phyloP scores from a whole-genome alignment of 2,113 vertebrate genomes.

The Strix aluco region DNA sequence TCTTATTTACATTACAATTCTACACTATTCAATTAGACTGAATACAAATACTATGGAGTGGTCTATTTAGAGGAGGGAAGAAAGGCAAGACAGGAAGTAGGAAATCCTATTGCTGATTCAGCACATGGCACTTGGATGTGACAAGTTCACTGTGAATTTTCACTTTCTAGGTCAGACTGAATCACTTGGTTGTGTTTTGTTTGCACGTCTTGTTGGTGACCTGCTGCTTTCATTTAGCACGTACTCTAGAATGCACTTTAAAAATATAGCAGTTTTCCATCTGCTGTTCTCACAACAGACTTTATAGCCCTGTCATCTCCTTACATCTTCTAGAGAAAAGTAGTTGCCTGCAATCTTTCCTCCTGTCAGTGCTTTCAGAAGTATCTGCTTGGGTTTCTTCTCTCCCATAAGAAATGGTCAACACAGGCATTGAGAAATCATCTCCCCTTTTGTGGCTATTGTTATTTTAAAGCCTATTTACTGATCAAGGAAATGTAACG shows the following conservation, averaged over 20 bases:
- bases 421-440: background rate
- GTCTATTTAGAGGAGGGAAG: background rate
- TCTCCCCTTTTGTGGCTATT: background rate
- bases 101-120: background rate
- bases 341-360: background rate
- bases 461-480: background rate
- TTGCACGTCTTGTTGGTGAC: conserved; percentile 13
- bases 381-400: background rate
- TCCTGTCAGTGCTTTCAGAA: background rate
- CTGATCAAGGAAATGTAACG: background rate
- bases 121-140: background rate
- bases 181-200: conserved; percentile 25
- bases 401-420: background rate
- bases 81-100: background rate
- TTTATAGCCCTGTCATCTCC: background rate
- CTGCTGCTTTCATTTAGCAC: conserved; percentile 36
- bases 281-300: conserved; percentile 19
- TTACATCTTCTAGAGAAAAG: background rate
- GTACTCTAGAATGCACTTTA: background rate
- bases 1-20: background rate
- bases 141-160: background rate
- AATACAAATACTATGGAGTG: background rate
- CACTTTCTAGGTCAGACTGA: conserved; percentile 12
- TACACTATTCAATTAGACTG: background rate
- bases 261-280: background rate